These are phyloP conservation scores for Halictus quadricinctus DNA, from an alignment of 2,888 invertebrate genomes.

Conservation along the genomic window DNA sequence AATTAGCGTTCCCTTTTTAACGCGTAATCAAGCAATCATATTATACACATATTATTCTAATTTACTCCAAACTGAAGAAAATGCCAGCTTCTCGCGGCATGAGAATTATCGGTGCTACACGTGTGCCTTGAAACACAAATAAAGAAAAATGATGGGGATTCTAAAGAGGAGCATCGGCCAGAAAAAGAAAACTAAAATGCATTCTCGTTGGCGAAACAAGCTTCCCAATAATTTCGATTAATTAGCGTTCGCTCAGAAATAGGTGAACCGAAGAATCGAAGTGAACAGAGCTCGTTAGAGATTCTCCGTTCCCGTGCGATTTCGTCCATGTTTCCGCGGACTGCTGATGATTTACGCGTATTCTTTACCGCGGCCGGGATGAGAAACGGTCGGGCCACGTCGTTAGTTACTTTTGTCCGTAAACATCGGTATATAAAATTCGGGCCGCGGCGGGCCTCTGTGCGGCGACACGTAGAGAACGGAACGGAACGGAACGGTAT, in stretches of 20 bases:
- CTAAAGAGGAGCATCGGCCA: background rate
- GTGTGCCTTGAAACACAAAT: background rate
- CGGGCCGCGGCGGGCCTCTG: constrained; percentile 15
- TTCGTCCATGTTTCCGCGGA: constrained; percentile 4
- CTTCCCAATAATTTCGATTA: background rate
- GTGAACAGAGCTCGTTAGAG: constrained; percentile 45
- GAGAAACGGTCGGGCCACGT: constrained; percentile 46
- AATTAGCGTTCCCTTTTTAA: background rate
- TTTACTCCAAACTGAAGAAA: background rate
- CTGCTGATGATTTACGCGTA: constrained; percentile 52
- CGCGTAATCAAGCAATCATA: background rate
- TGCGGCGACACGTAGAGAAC: constrained; percentile 33
- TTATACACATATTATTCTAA: background rate
- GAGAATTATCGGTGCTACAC: no score
- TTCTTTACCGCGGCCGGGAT: constrained; percentile 28
- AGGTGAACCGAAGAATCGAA: constrained; percentile 32
- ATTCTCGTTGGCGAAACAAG: background rate
- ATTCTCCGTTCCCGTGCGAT: constrained; percentile 24
- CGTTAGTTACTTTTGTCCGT: constrained; percentile 51
- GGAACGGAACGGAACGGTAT: constrained; percentile 58
- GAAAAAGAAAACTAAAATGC: background rate
- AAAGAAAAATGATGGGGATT: background rate
- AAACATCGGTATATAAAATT: constrained; percentile 51
- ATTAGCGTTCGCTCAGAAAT: constrained; percentile 22
- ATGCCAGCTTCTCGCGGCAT: no score